phyloP scores from a whole-genome alignment of 2,113 vertebrate genomes.

The Felis chaus region DNA sequence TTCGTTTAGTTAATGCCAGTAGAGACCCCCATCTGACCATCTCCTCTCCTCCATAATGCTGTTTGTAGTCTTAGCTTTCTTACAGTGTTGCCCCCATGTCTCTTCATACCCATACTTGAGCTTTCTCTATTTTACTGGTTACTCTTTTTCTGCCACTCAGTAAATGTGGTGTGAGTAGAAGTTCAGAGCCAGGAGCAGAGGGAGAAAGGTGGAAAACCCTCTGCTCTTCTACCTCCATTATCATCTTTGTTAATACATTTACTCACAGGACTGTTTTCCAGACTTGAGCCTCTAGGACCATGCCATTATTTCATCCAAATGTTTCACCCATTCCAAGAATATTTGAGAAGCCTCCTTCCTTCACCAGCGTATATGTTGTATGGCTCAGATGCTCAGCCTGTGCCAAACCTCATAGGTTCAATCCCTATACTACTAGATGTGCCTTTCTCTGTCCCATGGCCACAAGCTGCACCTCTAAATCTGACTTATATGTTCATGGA shows the following conservation, averaged over 20 bases:
- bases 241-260: conserved; percentile 27
- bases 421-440: neutral
- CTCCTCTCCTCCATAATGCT: neutral
- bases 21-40: neutral
- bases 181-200: neutral
- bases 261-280: neutral
- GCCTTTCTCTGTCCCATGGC: neutral
- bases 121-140: conserved; percentile 19
- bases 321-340: neutral
- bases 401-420: conserved; percentile 8
- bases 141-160: neutral
- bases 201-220: neutral
- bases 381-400: neutral
- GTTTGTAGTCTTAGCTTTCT: conserved; percentile 21
- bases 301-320: conserved; percentile 1
- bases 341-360: neutral
- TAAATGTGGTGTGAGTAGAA: conserved; percentile 5
- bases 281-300: neutral
- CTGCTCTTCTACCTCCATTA: conserved; percentile 28
- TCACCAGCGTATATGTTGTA: neutral
- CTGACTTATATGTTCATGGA: neutral
- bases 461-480: neutral
- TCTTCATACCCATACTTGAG: neutral
- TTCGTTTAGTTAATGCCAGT: conserved; percentile 4
- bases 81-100: neutral